Base-by-base conservation (phyloP, 1,140 invertebrate species). In the Paralvinella palmiformis region DNA sequence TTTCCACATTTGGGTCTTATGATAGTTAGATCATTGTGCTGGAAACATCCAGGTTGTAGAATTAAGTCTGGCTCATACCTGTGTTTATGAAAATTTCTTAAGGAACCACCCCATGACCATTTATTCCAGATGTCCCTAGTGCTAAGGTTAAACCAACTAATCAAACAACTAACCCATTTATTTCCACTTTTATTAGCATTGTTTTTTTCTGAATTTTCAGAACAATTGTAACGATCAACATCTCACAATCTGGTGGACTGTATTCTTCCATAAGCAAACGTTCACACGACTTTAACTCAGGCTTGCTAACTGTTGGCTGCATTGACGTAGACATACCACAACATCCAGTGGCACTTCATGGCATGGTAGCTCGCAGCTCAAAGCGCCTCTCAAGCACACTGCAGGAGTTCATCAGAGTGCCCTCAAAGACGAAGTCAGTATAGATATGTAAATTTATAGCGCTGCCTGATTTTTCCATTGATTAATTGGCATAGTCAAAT, bases 281-380 rank as follows among this genome's bases (percentile, higher is more conserved):
- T 20, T 83, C 86, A 62, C 89, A 92, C 75, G 91, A 93, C 71
- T 89, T 89, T 73, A 94, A 94, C 73, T 92, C 90, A 31, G 91
- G 89, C 10, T 81, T 96, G 55, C 76, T 94, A 0, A 92, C 90
- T 4, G 85, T 97, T 52, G 94, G 94, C 0, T 87, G 89, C 35
- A 89, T 97, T 0, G 88, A 91, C 68, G 88, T 97, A 56, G 92
- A 96, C 77, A 94, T 98, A 73, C 95, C 95, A 1, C 94, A 97
- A 75, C 94, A 97, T 84, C 94, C 95, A 0, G 92, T 96, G 0
- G 92, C 91, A 32, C 82, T 98, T 59, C 95, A 98, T 77, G 92
- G 92, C 55, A 96, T 98, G 91, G 94, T 98, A 87, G 94, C 94
- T 0, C 84, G 94, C 69, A 91, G 92, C 45, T 93, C 91, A 60